Evolutionary conservation across 2,888 invertebrate species (phyloP).

Genomic region (Magallana nippona): DNA sequence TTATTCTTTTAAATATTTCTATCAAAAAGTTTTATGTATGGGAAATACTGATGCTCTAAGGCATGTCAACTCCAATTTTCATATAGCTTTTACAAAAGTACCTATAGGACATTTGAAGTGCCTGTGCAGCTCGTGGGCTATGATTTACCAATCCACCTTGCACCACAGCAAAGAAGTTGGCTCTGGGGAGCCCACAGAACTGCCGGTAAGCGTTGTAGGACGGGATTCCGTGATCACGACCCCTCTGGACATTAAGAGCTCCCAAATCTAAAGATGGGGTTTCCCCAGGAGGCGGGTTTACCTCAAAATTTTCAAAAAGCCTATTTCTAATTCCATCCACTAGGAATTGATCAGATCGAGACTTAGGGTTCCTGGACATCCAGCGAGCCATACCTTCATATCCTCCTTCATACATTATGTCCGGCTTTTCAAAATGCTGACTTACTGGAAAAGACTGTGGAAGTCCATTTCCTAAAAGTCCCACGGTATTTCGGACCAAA

Average conservation of each 20-base stretch:
- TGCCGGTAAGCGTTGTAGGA: constrained; percentile 1
- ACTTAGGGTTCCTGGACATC: neutral
- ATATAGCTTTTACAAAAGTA: neutral
- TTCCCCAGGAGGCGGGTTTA: neutral
- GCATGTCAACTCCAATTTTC: too few relatives aligned
- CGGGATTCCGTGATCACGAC: neutral
- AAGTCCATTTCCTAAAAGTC: neutral
- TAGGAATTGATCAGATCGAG: neutral
- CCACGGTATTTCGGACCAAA: neutral
- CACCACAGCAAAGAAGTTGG: neutral
- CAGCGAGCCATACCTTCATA: constrained; percentile 24
- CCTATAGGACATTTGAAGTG: constrained; percentile 3
- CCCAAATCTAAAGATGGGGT: neutral
- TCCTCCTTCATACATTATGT: constrained; percentile 1
- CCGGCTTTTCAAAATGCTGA: constrained; percentile 36
- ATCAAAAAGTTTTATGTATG: too few relatives aligned
- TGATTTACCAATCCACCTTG: neutral
- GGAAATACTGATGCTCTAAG: too few relatives aligned
- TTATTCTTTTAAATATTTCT: too few relatives aligned
- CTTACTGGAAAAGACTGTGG: neutral
- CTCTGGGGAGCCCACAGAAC: neutral
- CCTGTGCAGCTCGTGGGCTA: neutral
- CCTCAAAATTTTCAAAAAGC: neutral
- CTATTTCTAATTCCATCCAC: constrained; percentile 25
- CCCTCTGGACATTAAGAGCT: constrained; percentile 10